Conservation (phyloP, 2,888 invertebrate species). For the Trichopoda pennipes region DNA sequence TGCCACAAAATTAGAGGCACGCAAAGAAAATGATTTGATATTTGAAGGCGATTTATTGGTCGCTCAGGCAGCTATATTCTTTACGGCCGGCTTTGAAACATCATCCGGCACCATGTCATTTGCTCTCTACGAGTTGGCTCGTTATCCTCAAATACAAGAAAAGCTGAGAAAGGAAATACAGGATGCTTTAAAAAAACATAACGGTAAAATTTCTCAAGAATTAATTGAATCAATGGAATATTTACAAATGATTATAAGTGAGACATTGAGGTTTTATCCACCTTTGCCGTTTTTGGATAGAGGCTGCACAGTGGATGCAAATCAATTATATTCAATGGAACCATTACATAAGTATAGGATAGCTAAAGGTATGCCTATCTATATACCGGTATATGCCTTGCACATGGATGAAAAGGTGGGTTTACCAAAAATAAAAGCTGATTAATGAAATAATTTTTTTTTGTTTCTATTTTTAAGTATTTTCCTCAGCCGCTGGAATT, state of each 20-base stretch:
- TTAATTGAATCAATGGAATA: conserved; percentile 80
- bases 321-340: conserved; percentile 72
- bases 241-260: conserved; percentile 80
- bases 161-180: conserved; percentile 81
- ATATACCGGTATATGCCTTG: conserved; percentile 77
- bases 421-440: background rate
- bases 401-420: conserved; percentile 79
- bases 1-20: conserved; percentile 73
- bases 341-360: conserved; percentile 75
- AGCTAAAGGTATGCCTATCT: conserved; percentile 78
- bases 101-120: conserved; percentile 81
- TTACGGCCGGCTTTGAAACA: conserved; percentile 80
- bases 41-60: conserved; percentile 79
- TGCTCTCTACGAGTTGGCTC: conserved; percentile 80
- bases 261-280: conserved; percentile 79
- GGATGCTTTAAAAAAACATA: conserved; percentile 75
- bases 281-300: conserved; percentile 79
- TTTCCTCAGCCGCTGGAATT: conserved; percentile 78
- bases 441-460: background rate
- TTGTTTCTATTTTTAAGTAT: conserved; percentile 72
- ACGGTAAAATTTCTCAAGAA: conserved; percentile 79
- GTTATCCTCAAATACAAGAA: conserved; percentile 79
- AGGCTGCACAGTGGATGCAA: conserved; percentile 73
- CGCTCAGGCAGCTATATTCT: conserved; percentile 80
- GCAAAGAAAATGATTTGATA: conserved; percentile 73